Evolutionary conservation across 2,113 vertebrate species (phyloP).

Genomic region (Rhodinocichla rosea): DNA sequence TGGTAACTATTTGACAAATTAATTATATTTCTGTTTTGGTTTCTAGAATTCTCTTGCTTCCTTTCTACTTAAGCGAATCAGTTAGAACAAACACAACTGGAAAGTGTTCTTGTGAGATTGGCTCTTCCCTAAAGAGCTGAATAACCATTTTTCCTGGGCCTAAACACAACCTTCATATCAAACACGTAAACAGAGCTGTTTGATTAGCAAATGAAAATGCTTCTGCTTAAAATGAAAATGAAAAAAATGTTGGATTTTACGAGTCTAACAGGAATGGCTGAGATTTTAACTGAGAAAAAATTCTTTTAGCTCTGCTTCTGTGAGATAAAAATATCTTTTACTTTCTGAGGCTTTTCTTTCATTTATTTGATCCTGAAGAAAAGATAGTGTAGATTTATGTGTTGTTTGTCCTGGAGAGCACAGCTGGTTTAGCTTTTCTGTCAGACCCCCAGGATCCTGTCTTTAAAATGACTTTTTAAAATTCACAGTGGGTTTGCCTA

Average conservation of each 20-base stretch:
- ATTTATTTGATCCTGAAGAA: conserved; percentile 3
- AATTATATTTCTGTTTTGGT: neutral
- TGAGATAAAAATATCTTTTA: conserved; percentile 14
- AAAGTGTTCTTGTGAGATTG: neutral
- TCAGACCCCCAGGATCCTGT: conserved; percentile 5
- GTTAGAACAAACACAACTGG: neutral
- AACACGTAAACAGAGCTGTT: neutral
- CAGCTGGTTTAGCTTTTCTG: conserved; percentile 50
- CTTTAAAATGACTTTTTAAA: neutral
- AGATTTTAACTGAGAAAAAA: neutral
- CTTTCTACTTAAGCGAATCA: neutral
- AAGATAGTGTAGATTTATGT: conserved; percentile 31
- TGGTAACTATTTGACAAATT: neutral
- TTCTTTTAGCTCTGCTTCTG: neutral
- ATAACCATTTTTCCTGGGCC: neutral
- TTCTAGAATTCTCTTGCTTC: neutral
- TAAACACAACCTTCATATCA: neutral
- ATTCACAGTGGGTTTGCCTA: neutral
- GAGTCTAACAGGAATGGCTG: neutral
- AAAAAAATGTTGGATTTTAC: neutral
- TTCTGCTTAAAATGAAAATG: neutral
- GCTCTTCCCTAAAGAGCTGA: neutral
- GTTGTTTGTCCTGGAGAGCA: conserved; percentile 15
- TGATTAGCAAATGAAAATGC: neutral
- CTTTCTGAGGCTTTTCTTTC: conserved; percentile 21